Percentiles rank a stretch among this genome's conserved stretches.
phyloP scores from a whole-genome alignment of 2,797 vertebrate species.

The Enteromius mattozi region DNA sequence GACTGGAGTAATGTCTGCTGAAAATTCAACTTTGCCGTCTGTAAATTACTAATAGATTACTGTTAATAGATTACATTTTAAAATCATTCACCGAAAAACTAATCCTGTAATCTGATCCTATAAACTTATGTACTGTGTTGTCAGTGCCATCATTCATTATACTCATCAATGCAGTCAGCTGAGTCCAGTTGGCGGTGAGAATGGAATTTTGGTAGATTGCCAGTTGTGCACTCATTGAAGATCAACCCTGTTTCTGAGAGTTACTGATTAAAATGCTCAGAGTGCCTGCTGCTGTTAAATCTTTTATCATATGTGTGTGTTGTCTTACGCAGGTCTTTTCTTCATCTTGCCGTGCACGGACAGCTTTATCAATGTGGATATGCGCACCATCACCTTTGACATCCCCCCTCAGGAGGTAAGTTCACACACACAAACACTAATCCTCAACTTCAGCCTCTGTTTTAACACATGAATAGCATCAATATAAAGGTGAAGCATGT shows the following conservation, averaged over 20 bases:
- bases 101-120: neutral
- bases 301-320: slow-evolving; percentile 1
- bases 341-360: slow-evolving; percentile 95
- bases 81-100: neutral
- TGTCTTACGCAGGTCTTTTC: slow-evolving; percentile 84
- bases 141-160: neutral
- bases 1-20: neutral
- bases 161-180: slow-evolving; percentile 13
- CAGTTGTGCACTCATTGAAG: slow-evolving; percentile 59
- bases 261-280: neutral
- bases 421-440: neutral
- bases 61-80: neutral
- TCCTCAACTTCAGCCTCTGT: neutral
- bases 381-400: slow-evolving; percentile 95
- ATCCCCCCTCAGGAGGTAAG: slow-evolving; percentile 96
- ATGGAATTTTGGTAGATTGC: slow-evolving; percentile 65
- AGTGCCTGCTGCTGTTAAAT: neutral
- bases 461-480: neutral
- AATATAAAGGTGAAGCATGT: neutral
- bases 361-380: slow-evolving; percentile 96
- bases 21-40: neutral
- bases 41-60: neutral
- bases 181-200: neutral
- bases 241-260: slow-evolving; percentile 6
- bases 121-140: neutral